These are phyloP conservation scores for Trichopria drosophilae DNA, from an alignment of 2,888 invertebrate species.

Conservation along the genomic window DNA sequence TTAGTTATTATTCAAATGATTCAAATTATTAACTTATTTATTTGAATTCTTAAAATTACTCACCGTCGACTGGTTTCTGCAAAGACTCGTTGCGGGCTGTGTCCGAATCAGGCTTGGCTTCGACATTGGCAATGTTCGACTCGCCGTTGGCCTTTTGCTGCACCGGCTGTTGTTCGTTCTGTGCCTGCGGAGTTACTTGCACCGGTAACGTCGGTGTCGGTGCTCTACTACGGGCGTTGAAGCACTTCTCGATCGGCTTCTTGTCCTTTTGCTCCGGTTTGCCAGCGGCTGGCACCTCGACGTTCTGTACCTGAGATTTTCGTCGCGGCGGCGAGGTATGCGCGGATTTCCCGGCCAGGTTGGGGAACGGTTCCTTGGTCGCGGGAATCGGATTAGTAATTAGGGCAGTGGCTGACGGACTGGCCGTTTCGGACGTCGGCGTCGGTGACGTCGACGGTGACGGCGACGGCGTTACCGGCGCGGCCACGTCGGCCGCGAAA, in stretches of 20 bases:
- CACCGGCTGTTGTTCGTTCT: too few relatives aligned
- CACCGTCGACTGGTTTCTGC: constrained; percentile 47
- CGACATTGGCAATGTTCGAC: constrained; percentile 42
- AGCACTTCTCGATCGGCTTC: constrained; percentile 45
- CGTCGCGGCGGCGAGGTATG: constrained; percentile 49
- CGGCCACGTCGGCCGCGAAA: constrained; percentile 33
- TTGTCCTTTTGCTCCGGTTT: constrained; percentile 42
- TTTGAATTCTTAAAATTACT: too few relatives aligned
- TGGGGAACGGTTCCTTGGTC: constrained; percentile 42
- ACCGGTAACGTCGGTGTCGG: too few relatives aligned
- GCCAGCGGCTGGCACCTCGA: constrained; percentile 14
- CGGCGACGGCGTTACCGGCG: too few relatives aligned
- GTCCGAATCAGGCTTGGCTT: constrained; percentile 38
- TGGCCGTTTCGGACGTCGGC: constrained; percentile 35
- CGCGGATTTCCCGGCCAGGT: constrained; percentile 37
- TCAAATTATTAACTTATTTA: too few relatives aligned
- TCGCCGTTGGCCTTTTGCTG: constrained; percentile 51
- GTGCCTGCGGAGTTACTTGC: too few relatives aligned
- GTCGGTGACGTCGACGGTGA: constrained; percentile 22
- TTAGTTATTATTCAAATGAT: too few relatives aligned
- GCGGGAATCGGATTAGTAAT: constrained; percentile 39
- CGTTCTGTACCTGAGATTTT: constrained; percentile 42
- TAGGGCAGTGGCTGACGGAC: constrained; percentile 38
- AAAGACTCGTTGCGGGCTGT: constrained; percentile 41
- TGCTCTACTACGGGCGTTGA: constrained; percentile 40